A percentile compares a stretch with the other conserved stretches of the same genome.
These are phyloP conservation scores for Burhinus bistriatus DNA, from an alignment of 2,113 vertebrate genomes.

Conservation along the genomic window DNA sequence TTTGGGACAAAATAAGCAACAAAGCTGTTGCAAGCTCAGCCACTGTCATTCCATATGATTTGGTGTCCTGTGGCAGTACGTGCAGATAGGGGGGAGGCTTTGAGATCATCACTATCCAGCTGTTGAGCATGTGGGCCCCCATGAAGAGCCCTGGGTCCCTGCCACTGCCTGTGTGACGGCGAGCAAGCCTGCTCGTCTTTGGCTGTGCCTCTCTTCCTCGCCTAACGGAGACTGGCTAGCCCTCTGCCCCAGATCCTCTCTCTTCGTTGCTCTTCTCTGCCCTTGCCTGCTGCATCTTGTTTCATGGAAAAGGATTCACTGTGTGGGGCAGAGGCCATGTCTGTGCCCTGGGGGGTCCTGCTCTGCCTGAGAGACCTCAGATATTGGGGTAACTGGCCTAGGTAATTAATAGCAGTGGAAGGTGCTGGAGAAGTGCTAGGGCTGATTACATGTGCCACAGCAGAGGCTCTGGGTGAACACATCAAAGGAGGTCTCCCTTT, in stretches of 20 bases:
- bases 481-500: slow-evolving; percentile 53
- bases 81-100: neutral
- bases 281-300: neutral
- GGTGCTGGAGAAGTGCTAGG: neutral
- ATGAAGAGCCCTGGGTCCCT: neutral
- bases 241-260: neutral
- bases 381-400: neutral
- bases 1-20: neutral
- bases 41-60: neutral
- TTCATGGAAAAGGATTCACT: neutral
- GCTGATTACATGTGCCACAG: neutral
- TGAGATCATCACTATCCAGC: neutral
- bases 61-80: neutral
- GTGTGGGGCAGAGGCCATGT: neutral
- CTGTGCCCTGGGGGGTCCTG: neutral
- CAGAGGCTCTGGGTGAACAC: neutral
- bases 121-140: neutral
- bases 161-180: neutral
- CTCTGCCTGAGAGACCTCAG: neutral
- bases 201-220: neutral
- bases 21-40: neutral
- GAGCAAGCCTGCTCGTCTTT: accelerated
- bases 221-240: neutral
- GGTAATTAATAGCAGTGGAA: neutral
- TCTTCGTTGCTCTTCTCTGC: neutral